Conservation (phyloP, 2,113 vertebrate genomes). For the Paracanthobrama guichenoti region DNA sequence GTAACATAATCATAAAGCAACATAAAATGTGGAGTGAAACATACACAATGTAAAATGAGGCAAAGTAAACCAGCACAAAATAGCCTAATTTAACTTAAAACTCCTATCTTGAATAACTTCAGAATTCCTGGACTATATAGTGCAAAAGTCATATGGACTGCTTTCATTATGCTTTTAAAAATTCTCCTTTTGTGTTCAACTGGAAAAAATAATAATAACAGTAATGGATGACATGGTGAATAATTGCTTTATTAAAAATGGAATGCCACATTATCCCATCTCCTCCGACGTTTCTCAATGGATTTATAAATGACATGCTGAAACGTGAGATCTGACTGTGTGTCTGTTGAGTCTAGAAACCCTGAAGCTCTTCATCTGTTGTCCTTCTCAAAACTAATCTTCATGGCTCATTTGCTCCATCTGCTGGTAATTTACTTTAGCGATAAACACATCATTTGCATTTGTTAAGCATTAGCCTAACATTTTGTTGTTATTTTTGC, state of each 20-base stretch:
- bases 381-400: slow-evolving; percentile 29
- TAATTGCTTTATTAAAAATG: background rate
- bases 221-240: background rate
- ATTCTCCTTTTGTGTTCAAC: background rate
- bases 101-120: background rate
- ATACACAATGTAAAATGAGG: no score
- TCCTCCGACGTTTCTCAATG: background rate
- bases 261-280: background rate
- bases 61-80: no score
- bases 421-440: slow-evolving; percentile 55
- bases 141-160: background rate
- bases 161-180: background rate
- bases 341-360: slow-evolving; percentile 18
- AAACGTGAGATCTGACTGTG: background rate
- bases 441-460: slow-evolving; percentile 38
- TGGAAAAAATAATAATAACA: background rate
- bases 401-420: slow-evolving; percentile 70
- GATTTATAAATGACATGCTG: background rate
- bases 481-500: background rate
- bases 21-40: no score
- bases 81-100: no score
- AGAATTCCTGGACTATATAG: background rate
- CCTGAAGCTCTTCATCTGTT: slow-evolving; percentile 16
- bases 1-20: no score
- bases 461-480: slow-evolving; percentile 27